Conservation (phyloP, 2,888 invertebrate species). For the Dorcus parallelipipedus region DNA sequence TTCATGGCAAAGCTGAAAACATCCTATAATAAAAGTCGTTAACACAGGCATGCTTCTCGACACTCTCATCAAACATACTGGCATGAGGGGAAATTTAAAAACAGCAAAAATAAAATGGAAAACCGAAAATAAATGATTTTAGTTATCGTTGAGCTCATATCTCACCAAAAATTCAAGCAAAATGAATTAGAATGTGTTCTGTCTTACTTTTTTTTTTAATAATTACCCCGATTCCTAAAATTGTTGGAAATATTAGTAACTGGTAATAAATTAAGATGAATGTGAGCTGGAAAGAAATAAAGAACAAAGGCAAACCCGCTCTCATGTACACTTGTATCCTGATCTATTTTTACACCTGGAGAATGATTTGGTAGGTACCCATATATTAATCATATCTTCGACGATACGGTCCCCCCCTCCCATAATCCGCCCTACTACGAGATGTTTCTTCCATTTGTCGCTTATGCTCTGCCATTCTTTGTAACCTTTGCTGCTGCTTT, state of each 20-base stretch:
- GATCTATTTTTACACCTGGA: constrained; percentile 9
- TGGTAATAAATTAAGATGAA: neutral
- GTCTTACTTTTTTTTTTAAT: too few relatives aligned
- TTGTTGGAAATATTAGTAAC: too few relatives aligned
- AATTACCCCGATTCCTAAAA: too few relatives aligned
- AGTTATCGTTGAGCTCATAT: too few relatives aligned
- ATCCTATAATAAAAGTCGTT: constrained; percentile 34
- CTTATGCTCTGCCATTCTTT: constrained; percentile 85
- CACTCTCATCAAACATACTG: constrained; percentile 5
- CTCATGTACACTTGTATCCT: constrained; percentile 16
- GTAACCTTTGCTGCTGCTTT: constrained; percentile 82
- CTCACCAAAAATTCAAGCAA: too few relatives aligned
- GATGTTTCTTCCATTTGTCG: constrained; percentile 72
- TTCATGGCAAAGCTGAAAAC: constrained; percentile 18
- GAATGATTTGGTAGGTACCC: constrained; percentile 14
- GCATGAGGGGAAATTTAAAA: neutral
- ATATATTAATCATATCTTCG: constrained; percentile 35
- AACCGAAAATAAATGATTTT: too few relatives aligned
- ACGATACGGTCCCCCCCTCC: constrained; percentile 36
- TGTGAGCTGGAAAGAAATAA: neutral
- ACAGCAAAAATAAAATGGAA: neutral
- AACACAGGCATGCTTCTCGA: constrained; percentile 25
- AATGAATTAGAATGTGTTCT: too few relatives aligned
- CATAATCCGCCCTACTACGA: constrained; percentile 46
- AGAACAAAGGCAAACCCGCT: constrained; percentile 9